Base-by-base conservation (phyloP, 2,888 invertebrate genomes). In the Cistogaster globosa region DNA sequence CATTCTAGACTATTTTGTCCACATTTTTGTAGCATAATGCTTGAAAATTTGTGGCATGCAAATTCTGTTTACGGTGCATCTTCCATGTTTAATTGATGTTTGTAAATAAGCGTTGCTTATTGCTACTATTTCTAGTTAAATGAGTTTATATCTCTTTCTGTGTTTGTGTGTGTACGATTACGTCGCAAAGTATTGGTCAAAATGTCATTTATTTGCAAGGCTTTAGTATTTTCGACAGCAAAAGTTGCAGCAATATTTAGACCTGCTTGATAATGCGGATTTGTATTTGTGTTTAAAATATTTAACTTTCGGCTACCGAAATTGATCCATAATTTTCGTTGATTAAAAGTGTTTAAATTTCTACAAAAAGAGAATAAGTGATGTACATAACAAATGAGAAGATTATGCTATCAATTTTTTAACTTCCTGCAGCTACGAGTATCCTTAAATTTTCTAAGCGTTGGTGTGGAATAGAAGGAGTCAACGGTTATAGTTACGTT, bases 181-280 rank as follows among this genome's bases (percentile, higher is more conserved):
- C 42, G 42, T 32, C 45, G 53, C 53, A 55, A 62, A 26, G 63
- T 55, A 71, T 71, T 71, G 71, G 63, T 65, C 63, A 57, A 69
- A 79, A 48, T 71, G 71, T 63, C 71, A 79, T 65, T 71, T 45
- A 63, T 62, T 67, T 38, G 22, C 55, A 14, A 14, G 53, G 53
- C 20, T 63, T 63, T 63, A 63, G 36, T 14, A 68, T 51, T 20
- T 8, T 12, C 20, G 36, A 32, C 18, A 36, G 20, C 67, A 14
- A n/a, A 8, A 45, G 3, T 16, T 22, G 22, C 22, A 63, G 63
- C 38, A 22, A 63, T 45, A 38, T 55, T 38, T 36, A 55, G 55
- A 42, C 38, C 7, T 22, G 16, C 18, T 51, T 51, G n/a, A 42
- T 42, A 42, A 12, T 2, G 12, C 2, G 1, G 42, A 42, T 42